A percentile compares a stretch with the other conserved stretches of the same genome.
phyloP scores from a whole-genome alignment of 2,888 invertebrate genomes.

The Scaptomyza tumidula region DNA sequence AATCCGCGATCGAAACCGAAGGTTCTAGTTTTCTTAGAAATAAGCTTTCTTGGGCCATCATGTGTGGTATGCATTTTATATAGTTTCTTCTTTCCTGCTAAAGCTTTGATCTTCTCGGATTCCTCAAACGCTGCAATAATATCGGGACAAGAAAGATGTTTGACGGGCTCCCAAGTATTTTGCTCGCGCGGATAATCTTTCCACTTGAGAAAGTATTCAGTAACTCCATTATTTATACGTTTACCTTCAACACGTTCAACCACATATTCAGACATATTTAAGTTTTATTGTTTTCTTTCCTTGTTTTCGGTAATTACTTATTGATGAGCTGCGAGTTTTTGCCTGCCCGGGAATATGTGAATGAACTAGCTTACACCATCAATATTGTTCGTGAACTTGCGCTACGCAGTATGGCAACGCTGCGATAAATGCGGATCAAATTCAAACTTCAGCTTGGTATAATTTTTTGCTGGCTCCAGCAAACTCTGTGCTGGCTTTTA shows the following conservation, averaged over 20 bases:
- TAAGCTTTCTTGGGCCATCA: slow-evolving; percentile 30
- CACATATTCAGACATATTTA: slow-evolving; percentile 89
- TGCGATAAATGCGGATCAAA: neutral
- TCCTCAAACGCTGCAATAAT: slow-evolving; percentile 94
- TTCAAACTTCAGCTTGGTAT: neutral
- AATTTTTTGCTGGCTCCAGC: neutral
- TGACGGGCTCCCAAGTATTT: slow-evolving; percentile 98
- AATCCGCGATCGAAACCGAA: slow-evolving; percentile 92
- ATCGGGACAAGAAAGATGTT: slow-evolving; percentile 95
- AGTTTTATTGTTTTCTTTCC: neutral
- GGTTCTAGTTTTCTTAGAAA: neutral
- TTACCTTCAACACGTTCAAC: slow-evolving; percentile 96
- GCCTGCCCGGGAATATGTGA: neutral
- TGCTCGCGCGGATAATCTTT: slow-evolving; percentile 93
- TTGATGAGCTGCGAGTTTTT: neutral
- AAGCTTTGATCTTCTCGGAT: slow-evolving; percentile 87
- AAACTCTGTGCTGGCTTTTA: neutral
- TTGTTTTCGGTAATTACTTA: neutral
- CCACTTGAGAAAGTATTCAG: slow-evolving; percentile 91
- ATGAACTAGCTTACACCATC: slow-evolving; percentile 12
- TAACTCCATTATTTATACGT: slow-evolving; percentile 89
- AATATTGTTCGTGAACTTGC: no score
- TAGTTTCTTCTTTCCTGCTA: slow-evolving; percentile 81
- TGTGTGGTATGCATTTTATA: slow-evolving; percentile 60
- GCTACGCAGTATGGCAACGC: slow-evolving; percentile 28